phyloP scores from a whole-genome alignment of 2,113 vertebrate species.

The Ciconia maguari region DNA sequence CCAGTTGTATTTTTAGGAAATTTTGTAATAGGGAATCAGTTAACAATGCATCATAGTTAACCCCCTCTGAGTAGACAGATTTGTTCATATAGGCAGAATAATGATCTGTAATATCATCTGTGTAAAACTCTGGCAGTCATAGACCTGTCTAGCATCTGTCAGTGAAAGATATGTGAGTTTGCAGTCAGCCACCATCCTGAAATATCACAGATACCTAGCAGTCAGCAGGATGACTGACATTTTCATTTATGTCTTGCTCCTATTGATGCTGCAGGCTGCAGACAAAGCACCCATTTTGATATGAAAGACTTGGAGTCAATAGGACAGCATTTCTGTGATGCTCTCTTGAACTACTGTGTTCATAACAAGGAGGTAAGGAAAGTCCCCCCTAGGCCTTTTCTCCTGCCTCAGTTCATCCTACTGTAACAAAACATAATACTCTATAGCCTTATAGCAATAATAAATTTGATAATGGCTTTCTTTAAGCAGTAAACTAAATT shows the following conservation, averaged over 20 bases:
- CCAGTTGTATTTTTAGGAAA: background rate
- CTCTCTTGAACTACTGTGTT: slow-evolving; percentile 71
- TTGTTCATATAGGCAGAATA: background rate
- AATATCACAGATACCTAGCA: background rate
- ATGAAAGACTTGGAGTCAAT: slow-evolving; percentile 71
- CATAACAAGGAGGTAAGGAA: slow-evolving; percentile 69
- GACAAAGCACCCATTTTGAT: slow-evolving; percentile 70
- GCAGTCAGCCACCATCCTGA: background rate
- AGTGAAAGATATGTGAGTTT: background rate
- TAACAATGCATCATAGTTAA: background rate
- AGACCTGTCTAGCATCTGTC: background rate
- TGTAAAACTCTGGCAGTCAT: background rate
- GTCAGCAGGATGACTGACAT: background rate
- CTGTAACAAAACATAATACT: background rate
- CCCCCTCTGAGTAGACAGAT: background rate
- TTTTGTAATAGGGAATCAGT: background rate
- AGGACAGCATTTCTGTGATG: slow-evolving; percentile 76
- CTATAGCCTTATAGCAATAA: background rate
- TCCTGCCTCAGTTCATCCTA: background rate
- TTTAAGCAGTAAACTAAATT: background rate
- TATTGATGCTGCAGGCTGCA: slow-evolving; percentile 64
- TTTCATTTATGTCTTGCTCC: background rate
- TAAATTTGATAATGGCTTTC: background rate
- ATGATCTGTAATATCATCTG: background rate
- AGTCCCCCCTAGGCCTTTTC: background rate